Evolutionary conservation across 2,113 vertebrate species (phyloP).

Genomic region (Podilymbus podiceps): DNA sequence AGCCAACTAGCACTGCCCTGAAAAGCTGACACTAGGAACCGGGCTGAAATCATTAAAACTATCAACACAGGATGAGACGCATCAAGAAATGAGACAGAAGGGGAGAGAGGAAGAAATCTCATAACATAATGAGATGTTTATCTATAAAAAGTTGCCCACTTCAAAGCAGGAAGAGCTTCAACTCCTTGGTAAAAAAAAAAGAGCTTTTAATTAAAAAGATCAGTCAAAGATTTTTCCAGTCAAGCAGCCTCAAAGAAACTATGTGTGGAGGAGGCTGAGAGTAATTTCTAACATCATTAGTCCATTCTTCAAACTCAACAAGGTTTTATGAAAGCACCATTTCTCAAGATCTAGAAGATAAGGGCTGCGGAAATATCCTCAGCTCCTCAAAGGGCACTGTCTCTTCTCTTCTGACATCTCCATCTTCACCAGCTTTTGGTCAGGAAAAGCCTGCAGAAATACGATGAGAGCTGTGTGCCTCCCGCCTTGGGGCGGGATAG

Average conservation of each 20-base stretch:
- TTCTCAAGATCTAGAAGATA: not conserved
- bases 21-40: not conserved
- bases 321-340: not conserved
- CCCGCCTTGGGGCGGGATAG: not conserved
- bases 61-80: not conserved
- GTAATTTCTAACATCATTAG: slow-evolving; percentile 13
- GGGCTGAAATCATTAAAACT: not conserved
- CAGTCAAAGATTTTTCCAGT: slow-evolving; percentile 46
- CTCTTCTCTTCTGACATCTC: not conserved
- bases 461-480: not conserved
- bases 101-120: slow-evolving; percentile 16
- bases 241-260: slow-evolving; percentile 43
- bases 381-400: not conserved
- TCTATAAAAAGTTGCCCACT: slow-evolving; percentile 52
- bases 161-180: slow-evolving; percentile 39
- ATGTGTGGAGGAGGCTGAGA: slow-evolving; percentile 38
- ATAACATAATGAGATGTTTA: slow-evolving; percentile 48
- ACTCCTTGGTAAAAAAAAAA: not conserved
- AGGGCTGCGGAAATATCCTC: not conserved
- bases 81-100: slow-evolving; percentile 33
- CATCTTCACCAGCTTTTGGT: not conserved
- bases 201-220: slow-evolving; percentile 59
- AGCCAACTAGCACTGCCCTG: not conserved
- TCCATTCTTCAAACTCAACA: slow-evolving; percentile 22
- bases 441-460: not conserved